Base-by-base conservation (phyloP, 2,113 vertebrate species). In the Ctenodactylus gundi region DNA sequence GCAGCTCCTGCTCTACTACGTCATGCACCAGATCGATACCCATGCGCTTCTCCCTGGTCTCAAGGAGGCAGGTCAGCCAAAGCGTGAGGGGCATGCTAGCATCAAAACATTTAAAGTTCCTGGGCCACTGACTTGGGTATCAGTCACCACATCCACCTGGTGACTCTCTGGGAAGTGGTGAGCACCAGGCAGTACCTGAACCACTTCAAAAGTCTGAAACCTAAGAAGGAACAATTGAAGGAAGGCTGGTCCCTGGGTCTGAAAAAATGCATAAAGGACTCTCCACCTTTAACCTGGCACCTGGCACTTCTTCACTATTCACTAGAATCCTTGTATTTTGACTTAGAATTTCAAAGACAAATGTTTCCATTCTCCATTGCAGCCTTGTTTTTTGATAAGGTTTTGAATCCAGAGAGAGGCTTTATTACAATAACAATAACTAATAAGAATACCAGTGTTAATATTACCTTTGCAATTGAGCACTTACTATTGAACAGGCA, bases 21-120 rank as follows among this genome's bases (percentile, higher is more conserved):
- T 99, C 99, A 0, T 97, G 96, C 12, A 99, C 98, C 96, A 98
- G 97, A 94, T 99, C 99, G 21, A 98, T 98, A 1, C 98, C 98
- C 25, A 96, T 64, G 15, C 98, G 98, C 62, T 98, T 98, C 94
- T 98, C 98, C 97, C 99, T 99, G 97, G 55, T 58, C 14, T 1
- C 14, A 17, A 93, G 36, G 87, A 65, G 95, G 49, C 55, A 2
- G 1, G 60, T 67, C 62, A 55, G 18, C 15, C 57, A 49, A 15
- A 15, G 36, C 20, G 29, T 77, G 8, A 72, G n/a, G 23, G 12
- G 11, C n/a, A n/a, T n/a, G n/a, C n/a, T n/a, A 75, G 72, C 44
- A 15, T 17, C 55, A 55, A 41, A 49, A 55, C 31, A 3, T 58
- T 27, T 27, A 44, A 20, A 62, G 6, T 36, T 3, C 12, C 20